Percentiles rank a stretch among this genome's conserved stretches.
These are phyloP conservation scores for Boulengeromyrus knoepffleri DNA, from an alignment of 2,113 vertebrate genomes.

Conservation along the genomic window DNA sequence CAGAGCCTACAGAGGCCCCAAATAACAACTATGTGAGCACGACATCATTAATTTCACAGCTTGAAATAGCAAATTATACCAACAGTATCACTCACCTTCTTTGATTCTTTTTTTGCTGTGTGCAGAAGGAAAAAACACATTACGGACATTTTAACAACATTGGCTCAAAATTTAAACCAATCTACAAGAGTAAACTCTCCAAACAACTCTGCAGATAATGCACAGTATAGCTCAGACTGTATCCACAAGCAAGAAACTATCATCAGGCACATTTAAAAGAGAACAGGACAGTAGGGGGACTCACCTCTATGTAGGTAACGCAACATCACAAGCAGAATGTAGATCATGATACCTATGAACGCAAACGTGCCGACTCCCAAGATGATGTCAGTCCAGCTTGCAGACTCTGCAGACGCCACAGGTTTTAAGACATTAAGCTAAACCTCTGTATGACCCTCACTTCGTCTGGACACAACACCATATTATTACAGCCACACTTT, in stretches of 20 bases:
- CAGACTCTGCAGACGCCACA: conserved; percentile 40
- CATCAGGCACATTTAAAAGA: background rate
- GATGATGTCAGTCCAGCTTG: conserved; percentile 25
- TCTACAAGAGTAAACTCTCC: background rate
- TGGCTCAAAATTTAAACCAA: background rate
- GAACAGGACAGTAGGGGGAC: background rate
- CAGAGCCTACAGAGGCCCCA: too few species aligned
- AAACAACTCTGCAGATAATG: background rate
- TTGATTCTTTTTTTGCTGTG: conserved; percentile 35
- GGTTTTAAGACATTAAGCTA: background rate
- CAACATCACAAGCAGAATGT: conserved; percentile 29
- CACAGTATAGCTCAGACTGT: background rate
- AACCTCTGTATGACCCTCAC: conserved; percentile 20
- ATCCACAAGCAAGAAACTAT: background rate
- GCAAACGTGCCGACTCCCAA: conserved; percentile 14
- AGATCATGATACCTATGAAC: conserved; percentile 19
- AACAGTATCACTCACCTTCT: conserved; percentile 36
- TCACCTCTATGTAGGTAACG: conserved; percentile 40
- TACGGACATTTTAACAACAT: background rate
- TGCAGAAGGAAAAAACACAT: conserved; percentile 30
- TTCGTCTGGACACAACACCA: conserved; percentile 25
- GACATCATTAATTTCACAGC: background rate
- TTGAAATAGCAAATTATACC: background rate
- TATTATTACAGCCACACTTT: background rate
- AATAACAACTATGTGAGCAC: background rate